Base-by-base conservation (phyloP, 2,797 vertebrate genomes). In the Labroides dimidiatus region DNA sequence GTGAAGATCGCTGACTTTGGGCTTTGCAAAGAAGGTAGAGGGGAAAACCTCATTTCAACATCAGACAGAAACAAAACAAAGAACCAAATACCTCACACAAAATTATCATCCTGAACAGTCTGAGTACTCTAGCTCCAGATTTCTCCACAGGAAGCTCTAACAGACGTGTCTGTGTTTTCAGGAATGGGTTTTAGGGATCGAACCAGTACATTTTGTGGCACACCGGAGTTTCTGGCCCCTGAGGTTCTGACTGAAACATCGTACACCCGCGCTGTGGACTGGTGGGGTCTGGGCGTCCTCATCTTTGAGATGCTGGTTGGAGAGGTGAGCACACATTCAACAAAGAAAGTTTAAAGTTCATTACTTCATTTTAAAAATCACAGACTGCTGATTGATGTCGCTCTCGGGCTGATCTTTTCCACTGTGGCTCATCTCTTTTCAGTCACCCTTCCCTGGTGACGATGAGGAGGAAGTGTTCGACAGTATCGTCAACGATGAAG, bases 261-360 rank as follows among this genome's bases (percentile, higher is more conserved):
- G 4, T 99, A 99, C 73, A 99, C 98, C 0, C 94, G 97, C 47
- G 98, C 98, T 3, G 98, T 99, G 78, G 98, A 99, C 89, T 99
- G 98, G 97, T 99, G 98, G 98, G 98, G 97, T 37, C 95, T 99
- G 57, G 98, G 98, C 13, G 98, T 99, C 62, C 97, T 99, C 39
- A 98, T 99, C 91, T 99, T 99, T 81, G 98, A 99, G 92, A 99
- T 99, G 98, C 93, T 99, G 21, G 97, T 99, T 52, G 98, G 98
- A 63, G 98, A 99, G 96, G 98, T 99, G 91, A 93, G 95, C 56
- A 2, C 19, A 8, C 1, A 8, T 24, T 68, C 47, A 23, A 21
- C 17, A 44, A 43, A 43, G 42, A 17, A n/a, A 4, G 42, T 44
- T 42, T 1, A 45, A 45, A 45, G 43, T 20, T 11, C 30, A 27